phyloP scores from a whole-genome alignment of 2,113 vertebrate species.

The Meles meles region DNA sequence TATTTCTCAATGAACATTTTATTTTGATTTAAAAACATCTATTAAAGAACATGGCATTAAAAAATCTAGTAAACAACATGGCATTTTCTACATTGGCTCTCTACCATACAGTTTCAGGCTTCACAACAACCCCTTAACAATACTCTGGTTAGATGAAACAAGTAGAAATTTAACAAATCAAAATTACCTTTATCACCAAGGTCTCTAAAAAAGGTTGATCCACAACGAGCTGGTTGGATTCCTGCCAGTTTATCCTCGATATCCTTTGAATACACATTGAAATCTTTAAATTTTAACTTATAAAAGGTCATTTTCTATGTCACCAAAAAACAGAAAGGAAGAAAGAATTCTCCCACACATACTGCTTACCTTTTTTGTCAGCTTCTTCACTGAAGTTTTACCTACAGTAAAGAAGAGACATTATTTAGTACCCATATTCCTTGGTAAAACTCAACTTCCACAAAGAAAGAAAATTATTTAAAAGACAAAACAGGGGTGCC shows the following conservation, averaged over 20 bases:
- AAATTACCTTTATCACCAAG: conserved; percentile 94
- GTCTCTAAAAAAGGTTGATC: conserved; percentile 90
- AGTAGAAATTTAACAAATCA: conserved; percentile 32
- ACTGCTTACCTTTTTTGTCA: conserved; percentile 84
- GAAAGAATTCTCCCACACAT: neutral
- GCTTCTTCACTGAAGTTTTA: conserved; percentile 82
- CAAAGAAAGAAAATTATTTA: conserved; percentile 35
- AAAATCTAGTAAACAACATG: conserved; percentile 16
- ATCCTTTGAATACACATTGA: conserved; percentile 85
- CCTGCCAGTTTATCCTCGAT: conserved; percentile 82
- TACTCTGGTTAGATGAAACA: conserved; percentile 9
- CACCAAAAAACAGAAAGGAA: conserved; percentile 59
- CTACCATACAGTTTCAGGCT: neutral
- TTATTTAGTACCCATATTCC: conserved; percentile 10
- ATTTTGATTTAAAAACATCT: neutral
- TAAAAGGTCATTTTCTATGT: conserved; percentile 38
- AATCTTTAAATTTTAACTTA: conserved; percentile 52
- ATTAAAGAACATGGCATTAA: neutral
- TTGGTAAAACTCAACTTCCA: conserved; percentile 2
- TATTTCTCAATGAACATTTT: neutral
- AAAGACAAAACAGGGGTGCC: neutral
- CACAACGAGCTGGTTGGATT: conserved; percentile 83
- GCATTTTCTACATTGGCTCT: neutral
- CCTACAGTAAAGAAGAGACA: conserved; percentile 77
- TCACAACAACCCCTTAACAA: conserved; percentile 1